A percentile compares a stretch with the other conserved stretches of the same genome.
Conservation (phyloP, 2,113 vertebrate species). For the Potamarius usumacintae region DNA sequence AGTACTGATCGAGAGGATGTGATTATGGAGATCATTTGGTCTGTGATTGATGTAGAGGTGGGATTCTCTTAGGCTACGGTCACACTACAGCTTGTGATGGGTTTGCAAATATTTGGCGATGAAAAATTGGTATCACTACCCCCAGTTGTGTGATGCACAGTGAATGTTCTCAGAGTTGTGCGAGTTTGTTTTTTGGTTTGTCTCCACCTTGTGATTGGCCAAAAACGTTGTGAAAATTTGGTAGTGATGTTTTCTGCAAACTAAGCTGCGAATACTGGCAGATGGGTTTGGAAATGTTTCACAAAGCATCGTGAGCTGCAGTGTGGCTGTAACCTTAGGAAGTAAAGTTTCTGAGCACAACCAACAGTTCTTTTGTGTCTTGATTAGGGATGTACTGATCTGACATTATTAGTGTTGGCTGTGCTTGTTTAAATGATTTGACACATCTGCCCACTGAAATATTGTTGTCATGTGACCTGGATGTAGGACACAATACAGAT, state of each 20-base stretch:
- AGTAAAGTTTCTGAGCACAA: not conserved
- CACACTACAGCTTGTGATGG: no score
- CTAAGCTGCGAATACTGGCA: no score
- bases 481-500: not conserved
- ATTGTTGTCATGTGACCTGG: not conserved
- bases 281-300: no score
- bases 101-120: no score
- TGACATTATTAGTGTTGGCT: not conserved
- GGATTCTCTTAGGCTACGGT: not conserved
- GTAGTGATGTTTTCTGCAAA: no score
- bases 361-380: not conserved
- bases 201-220: no score
- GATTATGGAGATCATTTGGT: not conserved
- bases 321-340: not conserved
- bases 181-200: no score
- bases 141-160: no score
- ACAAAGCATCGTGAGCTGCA: no score
- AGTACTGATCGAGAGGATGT: slow-evolving; percentile 43
- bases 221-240: no score
- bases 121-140: no score
- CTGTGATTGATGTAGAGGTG: not conserved
- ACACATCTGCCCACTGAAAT: not conserved
- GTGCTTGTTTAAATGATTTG: not conserved
- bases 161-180: no score
- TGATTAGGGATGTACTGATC: not conserved